Percentiles rank a stretch among this genome's conserved stretches.
Evolutionary conservation across 2,888 invertebrate genomes (phyloP).

Genomic region (Eupithecia dodoneata): DNA sequence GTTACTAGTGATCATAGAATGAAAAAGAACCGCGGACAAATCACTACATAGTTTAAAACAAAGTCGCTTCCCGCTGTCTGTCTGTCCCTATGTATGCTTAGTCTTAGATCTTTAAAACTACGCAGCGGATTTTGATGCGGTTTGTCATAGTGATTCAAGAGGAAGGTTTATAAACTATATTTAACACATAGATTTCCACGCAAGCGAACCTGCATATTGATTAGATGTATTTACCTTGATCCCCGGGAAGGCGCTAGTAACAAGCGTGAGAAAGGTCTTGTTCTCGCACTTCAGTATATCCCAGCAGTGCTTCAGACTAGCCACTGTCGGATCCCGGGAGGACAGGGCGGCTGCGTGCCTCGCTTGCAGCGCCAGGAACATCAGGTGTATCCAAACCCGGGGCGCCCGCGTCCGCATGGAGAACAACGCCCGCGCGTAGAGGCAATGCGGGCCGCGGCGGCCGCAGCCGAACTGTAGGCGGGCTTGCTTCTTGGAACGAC

Average conservation of each 20-base stretch:
- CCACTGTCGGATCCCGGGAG: conserved; percentile 91
- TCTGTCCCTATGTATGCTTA: no score
- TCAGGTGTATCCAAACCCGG: conserved; percentile 96
- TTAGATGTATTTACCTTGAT: conserved; percentile 84
- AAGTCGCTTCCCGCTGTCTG: no score
- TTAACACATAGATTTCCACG: no score
- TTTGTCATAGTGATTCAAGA: no score
- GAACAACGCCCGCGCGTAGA: conserved; percentile 92
- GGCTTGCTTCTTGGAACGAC: conserved; percentile 94
- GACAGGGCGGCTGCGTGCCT: conserved; percentile 90
- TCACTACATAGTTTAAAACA: no score
- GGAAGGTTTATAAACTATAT: no score
- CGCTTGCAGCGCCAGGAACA: conserved; percentile 97
- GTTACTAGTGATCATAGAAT: no score
- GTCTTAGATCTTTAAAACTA: no score
- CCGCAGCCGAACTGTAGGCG: conserved; percentile 96
- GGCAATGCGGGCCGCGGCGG: conserved; percentile 94
- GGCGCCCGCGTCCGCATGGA: conserved; percentile 92
- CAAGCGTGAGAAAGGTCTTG: conserved; percentile 94
- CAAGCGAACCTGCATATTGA: no score
- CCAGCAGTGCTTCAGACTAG: conserved; percentile 96
- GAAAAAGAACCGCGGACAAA: no score
- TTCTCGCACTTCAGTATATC: conserved; percentile 96
- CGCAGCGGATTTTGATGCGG: no score
- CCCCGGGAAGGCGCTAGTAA: conserved; percentile 97